These are phyloP conservation scores for Strigamia maritima DNA, from an alignment of 2,888 invertebrate species.

Conservation along the genomic window DNA sequence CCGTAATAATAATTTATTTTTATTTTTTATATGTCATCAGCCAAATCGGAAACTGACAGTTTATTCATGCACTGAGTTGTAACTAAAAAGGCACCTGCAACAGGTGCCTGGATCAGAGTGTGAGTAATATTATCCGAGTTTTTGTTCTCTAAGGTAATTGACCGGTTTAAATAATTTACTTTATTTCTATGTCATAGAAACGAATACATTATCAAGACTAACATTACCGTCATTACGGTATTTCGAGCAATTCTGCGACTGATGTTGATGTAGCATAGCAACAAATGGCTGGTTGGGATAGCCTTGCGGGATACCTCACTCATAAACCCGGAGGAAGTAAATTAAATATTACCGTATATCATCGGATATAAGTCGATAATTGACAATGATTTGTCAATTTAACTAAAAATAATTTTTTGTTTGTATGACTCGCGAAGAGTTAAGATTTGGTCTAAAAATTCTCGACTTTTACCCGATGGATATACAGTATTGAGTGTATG, in stretches of 20 bases:
- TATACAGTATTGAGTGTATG: too few relatives aligned
- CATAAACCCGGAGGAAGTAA: constrained; percentile 40
- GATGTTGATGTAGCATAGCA: too few relatives aligned
- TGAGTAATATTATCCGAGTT: not conserved
- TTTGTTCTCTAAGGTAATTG: not conserved
- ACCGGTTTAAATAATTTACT: not conserved
- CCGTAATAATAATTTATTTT: not conserved
- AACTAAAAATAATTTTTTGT: too few relatives aligned
- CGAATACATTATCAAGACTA: not conserved
- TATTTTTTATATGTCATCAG: not conserved
- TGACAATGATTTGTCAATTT: too few relatives aligned
- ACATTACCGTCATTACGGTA: not conserved
- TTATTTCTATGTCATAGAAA: not conserved
- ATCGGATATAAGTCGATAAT: too few relatives aligned
- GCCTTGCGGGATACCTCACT: constrained; percentile 40
- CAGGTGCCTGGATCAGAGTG: not conserved
- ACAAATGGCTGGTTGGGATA: constrained; percentile 40
- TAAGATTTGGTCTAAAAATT: too few relatives aligned
- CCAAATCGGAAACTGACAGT: not conserved
- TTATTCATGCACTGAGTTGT: not conserved
- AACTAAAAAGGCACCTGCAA: not conserved
- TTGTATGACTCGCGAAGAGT: too few relatives aligned
- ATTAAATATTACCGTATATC: too few relatives aligned
- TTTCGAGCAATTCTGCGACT: too few relatives aligned
- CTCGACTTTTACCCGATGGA: too few relatives aligned